Percentiles rank a stretch among this genome's conserved stretches.
phyloP scores from a whole-genome alignment of 37 sponge, comb jelly and placozoan species.

The Spongia lamella region DNA sequence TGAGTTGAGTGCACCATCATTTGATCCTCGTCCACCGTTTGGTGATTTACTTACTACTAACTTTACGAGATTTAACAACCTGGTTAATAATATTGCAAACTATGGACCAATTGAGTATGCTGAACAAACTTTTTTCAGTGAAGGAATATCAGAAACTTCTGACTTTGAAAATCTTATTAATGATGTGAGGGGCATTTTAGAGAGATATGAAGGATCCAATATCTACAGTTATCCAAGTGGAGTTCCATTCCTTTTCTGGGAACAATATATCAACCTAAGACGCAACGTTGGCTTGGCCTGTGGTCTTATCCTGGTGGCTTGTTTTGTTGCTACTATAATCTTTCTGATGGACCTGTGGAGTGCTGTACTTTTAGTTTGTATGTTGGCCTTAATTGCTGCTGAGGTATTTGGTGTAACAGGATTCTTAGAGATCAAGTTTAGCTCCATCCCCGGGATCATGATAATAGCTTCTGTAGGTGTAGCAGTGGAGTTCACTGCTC shows the following conservation, averaged over 20 bases:
- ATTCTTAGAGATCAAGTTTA: conserved; percentile 28
- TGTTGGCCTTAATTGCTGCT: conserved; percentile 18
- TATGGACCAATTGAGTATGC: conserved; percentile 17
- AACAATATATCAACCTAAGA: conserved; percentile 46
- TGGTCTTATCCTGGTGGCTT: conserved; percentile 34
- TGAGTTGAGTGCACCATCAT: conserved; percentile 7
- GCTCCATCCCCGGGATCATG: conserved; percentile 37
- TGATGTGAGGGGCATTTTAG: conserved; percentile 22
- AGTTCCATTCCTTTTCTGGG: conserved; percentile 31
- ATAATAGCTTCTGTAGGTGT: conserved; percentile 49
- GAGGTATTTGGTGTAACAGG: conserved; percentile 48
- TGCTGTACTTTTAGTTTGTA: conserved; percentile 12
- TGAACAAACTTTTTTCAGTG: conserved; percentile 27
- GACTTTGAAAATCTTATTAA: conserved; percentile 31
- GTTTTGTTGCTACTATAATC: conserved; percentile 27
- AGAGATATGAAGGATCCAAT: neutral
- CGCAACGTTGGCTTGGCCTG: conserved; percentile 6
- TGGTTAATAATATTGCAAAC: too few relatives aligned
- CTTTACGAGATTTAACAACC: too few relatives aligned
- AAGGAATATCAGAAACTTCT: conserved; percentile 14
- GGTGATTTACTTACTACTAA: conserved; percentile 14
- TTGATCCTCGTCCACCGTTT: conserved; percentile 18
- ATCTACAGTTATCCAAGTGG: conserved; percentile 33
- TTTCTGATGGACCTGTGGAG: conserved; percentile 39
- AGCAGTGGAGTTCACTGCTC: conserved; percentile 43